These are phyloP conservation scores for Parazoanthus atlanticus DNA, from an alignment of 92 coral and sea anemone species.

Conservation along the genomic window DNA sequence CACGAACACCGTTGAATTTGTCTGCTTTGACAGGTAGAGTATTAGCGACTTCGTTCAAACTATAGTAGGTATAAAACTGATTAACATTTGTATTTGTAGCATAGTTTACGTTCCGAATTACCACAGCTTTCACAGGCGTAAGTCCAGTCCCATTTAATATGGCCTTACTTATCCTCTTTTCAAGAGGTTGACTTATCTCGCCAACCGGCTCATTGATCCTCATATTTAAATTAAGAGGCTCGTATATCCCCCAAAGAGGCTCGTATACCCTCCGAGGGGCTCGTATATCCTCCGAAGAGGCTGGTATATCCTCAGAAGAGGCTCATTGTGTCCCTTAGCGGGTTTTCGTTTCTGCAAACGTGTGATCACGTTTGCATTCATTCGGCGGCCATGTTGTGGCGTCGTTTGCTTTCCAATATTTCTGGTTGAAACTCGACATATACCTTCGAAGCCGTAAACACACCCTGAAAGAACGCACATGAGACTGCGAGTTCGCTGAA, in stretches of 20 bases:
- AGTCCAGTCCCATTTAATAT: no score
- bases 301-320: not conserved
- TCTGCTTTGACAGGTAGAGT: not conserved
- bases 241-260: no score
- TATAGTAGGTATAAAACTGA: not conserved
- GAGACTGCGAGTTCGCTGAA: no score
- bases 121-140: no score
- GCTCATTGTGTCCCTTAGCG: conserved; percentile 6
- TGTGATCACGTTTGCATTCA: conserved; percentile 8
- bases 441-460: no score
- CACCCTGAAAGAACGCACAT: no score
- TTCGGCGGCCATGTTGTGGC: not conserved
- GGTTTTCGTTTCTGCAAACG: conserved; percentile 24
- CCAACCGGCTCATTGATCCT: no score
- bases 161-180: not conserved
- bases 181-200: not conserved
- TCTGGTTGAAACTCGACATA: no score
- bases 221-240: no score
- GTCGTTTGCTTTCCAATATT: not conserved
- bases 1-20: not conserved
- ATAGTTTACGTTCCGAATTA: no score
- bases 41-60: not conserved
- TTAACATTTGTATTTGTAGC: not conserved
- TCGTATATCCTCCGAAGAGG: no score
- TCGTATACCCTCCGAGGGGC: no score